These are phyloP conservation scores for Hemistola chrysoprasaria DNA, from an alignment of 2,888 invertebrate genomes.

Conservation along the genomic window DNA sequence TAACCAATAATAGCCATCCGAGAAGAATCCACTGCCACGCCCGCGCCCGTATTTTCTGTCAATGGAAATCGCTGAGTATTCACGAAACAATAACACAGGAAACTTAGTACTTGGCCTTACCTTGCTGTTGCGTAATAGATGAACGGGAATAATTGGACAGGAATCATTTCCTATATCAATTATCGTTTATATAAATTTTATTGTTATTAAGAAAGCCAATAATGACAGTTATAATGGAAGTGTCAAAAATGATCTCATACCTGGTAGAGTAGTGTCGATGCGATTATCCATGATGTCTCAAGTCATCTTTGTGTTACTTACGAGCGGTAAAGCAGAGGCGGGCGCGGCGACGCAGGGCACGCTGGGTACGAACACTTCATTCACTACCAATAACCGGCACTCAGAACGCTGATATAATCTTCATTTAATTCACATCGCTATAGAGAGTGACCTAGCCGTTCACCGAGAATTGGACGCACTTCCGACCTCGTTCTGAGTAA, in stretches of 20 bases:
- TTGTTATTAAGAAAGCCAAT: too few relatives aligned
- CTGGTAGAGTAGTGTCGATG: slow-evolving; percentile 15
- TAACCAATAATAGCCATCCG: slow-evolving; percentile 44
- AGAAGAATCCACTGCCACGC: slow-evolving; percentile 54
- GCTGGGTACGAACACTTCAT: slow-evolving; percentile 46
- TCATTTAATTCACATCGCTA: slow-evolving; percentile 52
- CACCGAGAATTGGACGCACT: slow-evolving; percentile 64
- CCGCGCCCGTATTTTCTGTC: slow-evolving; percentile 59
- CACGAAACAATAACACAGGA: slow-evolving; percentile 22
- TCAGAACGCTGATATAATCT: slow-evolving; percentile 49
- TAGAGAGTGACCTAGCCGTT: slow-evolving; percentile 60
- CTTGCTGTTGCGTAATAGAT: slow-evolving; percentile 5
- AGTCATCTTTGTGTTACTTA: slow-evolving; percentile 30
- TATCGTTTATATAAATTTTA: too few relatives aligned
- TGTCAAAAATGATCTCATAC: slow-evolving; percentile 17
- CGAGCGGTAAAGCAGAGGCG: slow-evolving; percentile 14
- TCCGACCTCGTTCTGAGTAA: slow-evolving; percentile 64
- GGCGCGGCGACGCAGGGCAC: slow-evolving; percentile 12
- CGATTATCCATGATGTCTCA: slow-evolving; percentile 23
- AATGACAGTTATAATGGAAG: neutral
- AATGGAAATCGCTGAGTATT: slow-evolving; percentile 28
- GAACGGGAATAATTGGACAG: neutral
- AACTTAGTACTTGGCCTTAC: slow-evolving; percentile 14
- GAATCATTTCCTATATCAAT: too few relatives aligned
- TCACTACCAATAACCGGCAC: slow-evolving; percentile 59